Percentiles rank a stretch among this genome's conserved stretches.
phyloP scores from a whole-genome alignment of 2,113 vertebrate genomes.

The Donacobius atricapilla region DNA sequence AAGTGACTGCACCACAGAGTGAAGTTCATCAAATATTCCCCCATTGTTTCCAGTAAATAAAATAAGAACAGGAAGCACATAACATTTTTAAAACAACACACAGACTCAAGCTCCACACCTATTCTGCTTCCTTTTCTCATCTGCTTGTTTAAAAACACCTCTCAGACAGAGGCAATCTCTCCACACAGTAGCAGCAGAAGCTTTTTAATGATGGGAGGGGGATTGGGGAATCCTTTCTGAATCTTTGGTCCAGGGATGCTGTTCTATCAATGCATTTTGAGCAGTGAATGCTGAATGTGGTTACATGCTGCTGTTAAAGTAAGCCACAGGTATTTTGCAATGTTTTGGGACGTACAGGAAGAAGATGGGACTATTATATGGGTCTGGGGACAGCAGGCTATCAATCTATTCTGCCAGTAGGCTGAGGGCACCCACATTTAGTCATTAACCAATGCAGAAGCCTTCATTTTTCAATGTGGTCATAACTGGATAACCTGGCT shows the following conservation, averaged over 20 bases:
- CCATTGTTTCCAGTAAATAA: not conserved
- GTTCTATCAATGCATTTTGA: not conserved
- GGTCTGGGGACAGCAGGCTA: not conserved
- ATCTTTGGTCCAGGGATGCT: not conserved
- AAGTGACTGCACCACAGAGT: not conserved
- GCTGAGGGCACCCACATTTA: conserved; percentile 31
- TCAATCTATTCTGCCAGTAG: conserved; percentile 26
- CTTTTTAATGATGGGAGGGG: not conserved
- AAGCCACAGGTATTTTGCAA: not conserved
- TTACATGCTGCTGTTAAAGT: not conserved
- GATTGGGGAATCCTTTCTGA: not conserved
- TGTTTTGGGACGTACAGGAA: not conserved
- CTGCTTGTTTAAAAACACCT: not conserved
- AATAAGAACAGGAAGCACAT: not conserved
- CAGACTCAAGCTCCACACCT: not conserved
- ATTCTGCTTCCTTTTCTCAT: not conserved
- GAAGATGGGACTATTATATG: not conserved
- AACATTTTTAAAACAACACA: not conserved
- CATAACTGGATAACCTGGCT: conserved; percentile 64
- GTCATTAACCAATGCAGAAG: conserved; percentile 64
- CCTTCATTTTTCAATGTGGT: conserved; percentile 62
- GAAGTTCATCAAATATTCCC: not conserved
- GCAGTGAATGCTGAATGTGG: not conserved
- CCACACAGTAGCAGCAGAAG: not conserved
- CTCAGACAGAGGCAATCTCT: not conserved